phyloP scores from a whole-genome alignment of 2,113 vertebrate genomes.

The Bucco capensis region DNA sequence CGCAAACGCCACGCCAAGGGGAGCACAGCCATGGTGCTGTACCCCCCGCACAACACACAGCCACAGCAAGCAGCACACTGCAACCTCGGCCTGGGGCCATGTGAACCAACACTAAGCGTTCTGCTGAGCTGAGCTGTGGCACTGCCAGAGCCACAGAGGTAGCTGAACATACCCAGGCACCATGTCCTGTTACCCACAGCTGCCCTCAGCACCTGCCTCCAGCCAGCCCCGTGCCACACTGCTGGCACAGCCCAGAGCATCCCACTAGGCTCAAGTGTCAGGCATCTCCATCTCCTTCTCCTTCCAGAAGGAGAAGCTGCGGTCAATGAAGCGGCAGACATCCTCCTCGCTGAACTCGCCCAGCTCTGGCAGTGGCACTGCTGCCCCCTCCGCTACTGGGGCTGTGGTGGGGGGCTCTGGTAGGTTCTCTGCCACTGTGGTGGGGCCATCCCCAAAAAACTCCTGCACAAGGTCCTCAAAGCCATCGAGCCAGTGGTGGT shows the following conservation, averaged over 20 bases:
- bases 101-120: not conserved
- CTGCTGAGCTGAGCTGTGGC: not conserved
- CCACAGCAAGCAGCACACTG: constrained; percentile 46
- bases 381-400: not conserved
- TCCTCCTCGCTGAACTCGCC: constrained; percentile 94
- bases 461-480: constrained; percentile 88
- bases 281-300: constrained; percentile 93
- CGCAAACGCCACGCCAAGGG: constrained; percentile 24
- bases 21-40: not conserved
- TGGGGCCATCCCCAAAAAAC: constrained; percentile 81
- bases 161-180: not conserved
- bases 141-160: not conserved
- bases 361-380: constrained; percentile 72
- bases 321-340: constrained; percentile 92
- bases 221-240: not conserved
- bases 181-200: not conserved
- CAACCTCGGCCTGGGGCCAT: not conserved
- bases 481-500: constrained; percentile 83
- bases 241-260: not conserved
- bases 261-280: constrained; percentile 75
- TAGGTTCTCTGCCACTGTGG: not conserved
- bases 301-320: constrained; percentile 98
- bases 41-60: constrained; percentile 8
- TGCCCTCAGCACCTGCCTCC: not conserved
- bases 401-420: not conserved